Conservation (phyloP, 2,888 invertebrate genomes). For the Eulithis prunata region DNA sequence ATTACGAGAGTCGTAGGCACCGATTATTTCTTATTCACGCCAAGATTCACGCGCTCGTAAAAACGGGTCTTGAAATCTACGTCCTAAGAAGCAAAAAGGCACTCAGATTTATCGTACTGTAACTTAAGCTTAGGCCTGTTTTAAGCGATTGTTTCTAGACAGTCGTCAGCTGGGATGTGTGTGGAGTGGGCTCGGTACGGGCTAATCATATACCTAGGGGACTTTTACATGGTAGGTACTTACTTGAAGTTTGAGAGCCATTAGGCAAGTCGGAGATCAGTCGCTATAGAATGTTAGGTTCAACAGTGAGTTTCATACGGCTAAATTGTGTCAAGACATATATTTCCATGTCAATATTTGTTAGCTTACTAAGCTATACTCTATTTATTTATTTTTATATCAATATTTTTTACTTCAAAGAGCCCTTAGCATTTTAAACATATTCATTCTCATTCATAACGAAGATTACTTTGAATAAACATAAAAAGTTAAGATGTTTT, state of each 20-base stretch:
- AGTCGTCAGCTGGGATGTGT: neutral
- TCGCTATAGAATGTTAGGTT: too few relatives aligned
- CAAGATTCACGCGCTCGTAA: slow-evolving; percentile 35
- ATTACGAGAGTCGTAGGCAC: slow-evolving; percentile 28
- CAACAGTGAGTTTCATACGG: too few relatives aligned
- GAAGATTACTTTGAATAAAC: slow-evolving; percentile 48
- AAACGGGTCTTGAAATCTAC: slow-evolving; percentile 36
- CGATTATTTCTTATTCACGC: slow-evolving; percentile 35
- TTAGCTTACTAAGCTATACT: too few relatives aligned
- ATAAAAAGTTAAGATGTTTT: slow-evolving; percentile 58
- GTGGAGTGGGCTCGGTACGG: too few relatives aligned
- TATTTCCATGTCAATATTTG: too few relatives aligned
- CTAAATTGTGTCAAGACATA: too few relatives aligned
- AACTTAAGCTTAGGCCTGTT: slow-evolving; percentile 29
- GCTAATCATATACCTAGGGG: too few relatives aligned
- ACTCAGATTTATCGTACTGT: slow-evolving; percentile 36
- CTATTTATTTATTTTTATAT: neutral
- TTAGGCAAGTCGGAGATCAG: too few relatives aligned
- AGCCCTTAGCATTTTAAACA: neutral
- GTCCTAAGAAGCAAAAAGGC: slow-evolving; percentile 37
- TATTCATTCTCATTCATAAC: neutral
- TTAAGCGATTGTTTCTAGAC: neutral
- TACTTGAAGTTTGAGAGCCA: too few relatives aligned
- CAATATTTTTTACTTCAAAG: neutral
- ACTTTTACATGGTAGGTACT: too few relatives aligned